Base-by-base conservation (phyloP, 1,140 invertebrate species). In the Homalodisca vitripennis region DNA sequence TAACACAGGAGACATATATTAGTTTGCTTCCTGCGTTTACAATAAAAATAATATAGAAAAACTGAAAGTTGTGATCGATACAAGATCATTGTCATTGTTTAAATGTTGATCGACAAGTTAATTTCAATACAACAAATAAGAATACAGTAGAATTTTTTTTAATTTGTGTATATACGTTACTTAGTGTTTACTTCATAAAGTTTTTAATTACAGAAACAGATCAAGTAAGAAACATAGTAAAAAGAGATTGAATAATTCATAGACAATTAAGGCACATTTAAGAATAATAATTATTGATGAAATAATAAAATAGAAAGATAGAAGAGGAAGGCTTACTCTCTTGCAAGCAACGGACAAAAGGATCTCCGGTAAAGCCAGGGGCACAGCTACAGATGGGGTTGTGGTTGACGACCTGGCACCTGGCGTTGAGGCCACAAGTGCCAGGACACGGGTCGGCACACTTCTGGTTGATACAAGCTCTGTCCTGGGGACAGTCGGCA, bases 251-350 rank as follows among this genome's bases (percentile, higher is more conserved):
- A 41, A 41, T 10, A 17, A 41, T 41, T 10, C 34, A 41, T 41
- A 41, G 17, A 41, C 6, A 41, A 41, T 41, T 10, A 41, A 10
- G 6, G 34, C 6, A 41, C 6, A 41, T 41, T 41, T 41, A 41
- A 17, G 17, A 41, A 41, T 10, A 10, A 41, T 10, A 41, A 41
- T 41, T 10, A 6, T 10, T 6, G 17, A 30, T 72, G 71, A 73
- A 75, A 78, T 13, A 67, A 6, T n/a, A 62, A 22, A 27, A 60
- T 27, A 60, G 55, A 60, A 29, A n/a, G n/a, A n/a, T n/a, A n/a
- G 20, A 22, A 53, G 48, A 53, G 48, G 27, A 13, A 41, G 29
- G n/a, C 85, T 86, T 84, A 89, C 87, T 84, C 81, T 82, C 77
- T 79, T 84, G 78, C 60, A 80, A 70, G 68, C 86, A 89, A 73